These are phyloP conservation scores for Drosophila navojoa DNA, from an alignment of 1,140 invertebrate species.

Conservation along the genomic window DNA sequence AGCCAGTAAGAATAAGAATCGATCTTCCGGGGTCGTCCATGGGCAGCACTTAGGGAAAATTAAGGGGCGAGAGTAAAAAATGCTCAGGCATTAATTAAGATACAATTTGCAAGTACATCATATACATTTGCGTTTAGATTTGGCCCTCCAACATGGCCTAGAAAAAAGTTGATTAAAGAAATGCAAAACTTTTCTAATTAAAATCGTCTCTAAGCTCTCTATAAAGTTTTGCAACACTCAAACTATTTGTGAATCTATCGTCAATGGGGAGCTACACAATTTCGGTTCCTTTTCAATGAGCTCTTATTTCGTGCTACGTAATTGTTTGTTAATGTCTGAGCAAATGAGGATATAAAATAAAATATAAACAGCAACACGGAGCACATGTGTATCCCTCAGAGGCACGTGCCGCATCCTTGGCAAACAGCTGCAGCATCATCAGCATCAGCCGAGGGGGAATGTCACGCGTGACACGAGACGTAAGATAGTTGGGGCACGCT, in stretches of 20 bases:
- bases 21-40: too few species aligned
- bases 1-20: constrained; percentile 32
- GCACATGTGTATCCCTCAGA: constrained; percentile 1
- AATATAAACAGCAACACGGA: neutral
- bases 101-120: too few species aligned
- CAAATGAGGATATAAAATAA: constrained; percentile 50
- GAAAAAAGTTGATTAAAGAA: constrained; percentile 42
- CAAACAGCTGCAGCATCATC: neutral
- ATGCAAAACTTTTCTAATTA: constrained; percentile 78
- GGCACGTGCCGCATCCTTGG: constrained; percentile 26
- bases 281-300: constrained; percentile 24
- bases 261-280: too few species aligned
- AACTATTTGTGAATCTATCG: constrained; percentile 35
- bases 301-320: constrained; percentile 23
- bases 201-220: constrained; percentile 58
- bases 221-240: neutral
- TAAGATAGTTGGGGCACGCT: constrained; percentile 36
- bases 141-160: constrained; percentile 6
- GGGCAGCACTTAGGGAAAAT: too few species aligned
- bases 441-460: constrained; percentile 47
- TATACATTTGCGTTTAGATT: too few species aligned
- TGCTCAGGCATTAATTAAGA: too few species aligned
- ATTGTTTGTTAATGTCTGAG: constrained; percentile 65
- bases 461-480: constrained; percentile 57
- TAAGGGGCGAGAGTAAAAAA: too few species aligned